phyloP scores from a whole-genome alignment of 2,113 vertebrate species.

The Gila orcuttii region DNA sequence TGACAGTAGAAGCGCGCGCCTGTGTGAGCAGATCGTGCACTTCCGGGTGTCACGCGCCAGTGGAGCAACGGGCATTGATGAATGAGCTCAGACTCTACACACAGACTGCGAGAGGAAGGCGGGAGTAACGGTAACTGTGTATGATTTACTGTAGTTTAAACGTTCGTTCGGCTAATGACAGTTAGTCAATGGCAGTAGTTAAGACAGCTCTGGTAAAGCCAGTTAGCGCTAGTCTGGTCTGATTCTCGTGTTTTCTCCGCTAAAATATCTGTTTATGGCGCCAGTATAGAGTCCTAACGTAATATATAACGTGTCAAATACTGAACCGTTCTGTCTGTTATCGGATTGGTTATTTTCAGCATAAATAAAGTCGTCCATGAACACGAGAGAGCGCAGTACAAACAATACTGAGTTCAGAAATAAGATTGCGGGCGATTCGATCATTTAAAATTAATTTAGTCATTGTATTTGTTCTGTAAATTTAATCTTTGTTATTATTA shows the following conservation, averaged over 20 bases:
- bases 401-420: neutral
- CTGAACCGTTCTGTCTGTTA: no score
- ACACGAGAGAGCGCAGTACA: neutral
- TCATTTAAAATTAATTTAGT: neutral
- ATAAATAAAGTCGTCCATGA: neutral
- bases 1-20: neutral
- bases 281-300: neutral
- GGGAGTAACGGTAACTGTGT: neutral
- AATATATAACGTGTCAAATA: neutral
- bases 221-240: neutral
- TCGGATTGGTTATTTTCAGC: neutral
- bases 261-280: neutral
- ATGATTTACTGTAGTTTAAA: neutral
- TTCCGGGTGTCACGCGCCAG: slow-evolving; percentile 1
- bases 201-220: neutral
- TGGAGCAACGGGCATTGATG: neutral
- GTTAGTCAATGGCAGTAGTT: neutral
- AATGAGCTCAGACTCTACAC: neutral
- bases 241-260: neutral
- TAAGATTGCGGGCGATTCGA: neutral
- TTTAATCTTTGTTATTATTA: neutral
- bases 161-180: neutral
- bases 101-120: neutral
- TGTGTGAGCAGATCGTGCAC: neutral
- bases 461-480: no score